Evolutionary conservation across 2,888 invertebrate species (phyloP).

Genomic region (Pterostichus niger): DNA sequence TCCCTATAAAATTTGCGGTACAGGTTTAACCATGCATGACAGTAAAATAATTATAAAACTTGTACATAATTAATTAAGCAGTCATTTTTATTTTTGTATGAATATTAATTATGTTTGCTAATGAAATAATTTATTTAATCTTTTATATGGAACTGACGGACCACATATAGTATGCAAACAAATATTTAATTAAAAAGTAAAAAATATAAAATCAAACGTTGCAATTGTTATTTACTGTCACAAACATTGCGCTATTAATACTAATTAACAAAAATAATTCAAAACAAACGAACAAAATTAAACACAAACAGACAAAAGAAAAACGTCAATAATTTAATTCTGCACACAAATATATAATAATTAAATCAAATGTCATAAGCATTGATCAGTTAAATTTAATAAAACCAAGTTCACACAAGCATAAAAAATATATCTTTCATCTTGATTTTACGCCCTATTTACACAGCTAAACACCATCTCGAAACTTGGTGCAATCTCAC

Average conservation of each 20-base stretch:
- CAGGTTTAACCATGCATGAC: conserved; percentile 19
- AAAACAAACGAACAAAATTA: conserved; percentile 42
- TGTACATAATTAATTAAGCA: conserved; percentile 28
- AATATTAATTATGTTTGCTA: conserved; percentile 43
- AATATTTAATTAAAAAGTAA: conserved; percentile 41
- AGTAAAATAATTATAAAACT: conserved; percentile 38
- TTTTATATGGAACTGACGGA: conserved; percentile 11
- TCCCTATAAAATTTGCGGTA: background rate
- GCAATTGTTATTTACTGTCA: conserved; percentile 41
- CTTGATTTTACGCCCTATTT: conserved; percentile 23
- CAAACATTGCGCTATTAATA: conserved; percentile 14
- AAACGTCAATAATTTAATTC: conserved; percentile 28
- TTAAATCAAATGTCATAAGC: conserved; percentile 26
- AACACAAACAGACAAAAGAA: conserved; percentile 35
- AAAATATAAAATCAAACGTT: conserved; percentile 29
- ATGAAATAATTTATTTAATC: conserved; percentile 40
- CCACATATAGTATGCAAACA: conserved; percentile 27
- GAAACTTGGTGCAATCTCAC: conserved; percentile 29
- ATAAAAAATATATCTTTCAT: conserved; percentile 20
- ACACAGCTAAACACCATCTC: conserved; percentile 37
- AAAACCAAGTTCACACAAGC: background rate
- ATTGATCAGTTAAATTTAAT: conserved; percentile 27
- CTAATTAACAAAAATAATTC: conserved; percentile 42
- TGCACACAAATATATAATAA: conserved; percentile 12
- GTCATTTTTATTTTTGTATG: conserved; percentile 14